phyloP scores from a whole-genome alignment of 2,113 vertebrate species.

The Brachyhypopomus gauderio region DNA sequence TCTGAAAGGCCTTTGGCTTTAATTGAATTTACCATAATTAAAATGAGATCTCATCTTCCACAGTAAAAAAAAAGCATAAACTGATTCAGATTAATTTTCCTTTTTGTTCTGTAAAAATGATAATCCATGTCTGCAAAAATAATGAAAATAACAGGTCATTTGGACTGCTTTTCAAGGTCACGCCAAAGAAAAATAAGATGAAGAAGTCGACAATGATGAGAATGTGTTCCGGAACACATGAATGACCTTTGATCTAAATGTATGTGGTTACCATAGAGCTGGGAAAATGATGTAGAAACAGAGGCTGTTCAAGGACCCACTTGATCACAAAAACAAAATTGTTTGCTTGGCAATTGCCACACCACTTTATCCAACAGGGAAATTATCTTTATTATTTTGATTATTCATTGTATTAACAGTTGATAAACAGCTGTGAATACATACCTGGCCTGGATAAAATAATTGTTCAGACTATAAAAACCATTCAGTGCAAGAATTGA shows the following conservation, averaged over 20 bases:
- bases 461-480: neutral
- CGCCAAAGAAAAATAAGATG: neutral
- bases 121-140: too few species aligned
- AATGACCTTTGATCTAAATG: slow-evolving; percentile 11
- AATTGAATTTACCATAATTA: neutral
- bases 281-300: neutral
- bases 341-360: neutral
- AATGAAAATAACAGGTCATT: too few species aligned
- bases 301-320: neutral
- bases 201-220: neutral
- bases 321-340: neutral
- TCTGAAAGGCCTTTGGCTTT: neutral
- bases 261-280: slow-evolving; percentile 9
- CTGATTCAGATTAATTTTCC: neutral
- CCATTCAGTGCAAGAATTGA: neutral
- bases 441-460: neutral
- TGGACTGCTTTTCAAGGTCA: neutral
- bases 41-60: neutral
- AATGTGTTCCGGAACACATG: too few species aligned
- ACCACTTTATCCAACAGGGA: too few species aligned
- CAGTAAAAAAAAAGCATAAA: neutral
- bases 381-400: neutral
- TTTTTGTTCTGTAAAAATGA: neutral
- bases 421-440: neutral
- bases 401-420: neutral